These are phyloP conservation scores for Pomacea canaliculata DNA, from an alignment of 2,888 invertebrate species.

Conservation along the genomic window DNA sequence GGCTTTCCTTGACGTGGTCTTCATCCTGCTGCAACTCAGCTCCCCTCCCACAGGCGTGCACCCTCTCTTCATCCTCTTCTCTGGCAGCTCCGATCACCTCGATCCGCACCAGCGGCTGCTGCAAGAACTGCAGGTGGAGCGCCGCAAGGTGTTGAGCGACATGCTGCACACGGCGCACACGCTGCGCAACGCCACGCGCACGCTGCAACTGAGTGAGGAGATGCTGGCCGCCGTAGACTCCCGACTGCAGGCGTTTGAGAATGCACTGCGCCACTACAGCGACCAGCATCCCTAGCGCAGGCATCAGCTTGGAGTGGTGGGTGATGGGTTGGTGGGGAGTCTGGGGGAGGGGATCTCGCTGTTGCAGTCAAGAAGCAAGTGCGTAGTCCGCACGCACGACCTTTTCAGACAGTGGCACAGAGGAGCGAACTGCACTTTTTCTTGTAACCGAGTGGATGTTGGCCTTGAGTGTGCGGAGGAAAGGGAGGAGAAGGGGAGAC, in stretches of 20 bases:
- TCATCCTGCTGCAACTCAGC: conserved; percentile 17
- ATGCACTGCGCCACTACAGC: neutral
- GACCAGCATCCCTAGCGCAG: neutral
- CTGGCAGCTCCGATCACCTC: neutral
- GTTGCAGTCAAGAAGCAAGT: neutral
- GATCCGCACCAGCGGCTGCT: conserved; percentile 7
- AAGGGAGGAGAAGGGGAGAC: too few relatives aligned
- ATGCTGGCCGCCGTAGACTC: neutral
- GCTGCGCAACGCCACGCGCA: conserved; percentile 5
- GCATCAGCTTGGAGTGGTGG: neutral
- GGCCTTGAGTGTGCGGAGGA: too few relatives aligned
- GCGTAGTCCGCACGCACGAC: too few relatives aligned
- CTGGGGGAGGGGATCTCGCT: too few relatives aligned
- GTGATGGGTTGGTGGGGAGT: neutral
- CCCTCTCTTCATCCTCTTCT: conserved; percentile 3
- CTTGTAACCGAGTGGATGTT: too few relatives aligned
- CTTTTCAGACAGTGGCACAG: too few relatives aligned
- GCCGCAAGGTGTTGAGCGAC: conserved; percentile 4
- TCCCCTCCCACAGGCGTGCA: conserved; percentile 2
- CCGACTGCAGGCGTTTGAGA: conserved; percentile 5
- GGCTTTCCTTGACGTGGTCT: conserved; percentile 13
- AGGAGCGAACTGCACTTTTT: too few relatives aligned
- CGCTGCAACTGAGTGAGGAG: conserved; percentile 3
- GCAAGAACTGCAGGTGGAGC: conserved; percentile 10
- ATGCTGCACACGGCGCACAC: conserved; percentile 8